Evolutionary conservation across 2,113 vertebrate species (phyloP), one percentile per base, ranked within the genome.

Genomic region (Felis chaus): DNA sequence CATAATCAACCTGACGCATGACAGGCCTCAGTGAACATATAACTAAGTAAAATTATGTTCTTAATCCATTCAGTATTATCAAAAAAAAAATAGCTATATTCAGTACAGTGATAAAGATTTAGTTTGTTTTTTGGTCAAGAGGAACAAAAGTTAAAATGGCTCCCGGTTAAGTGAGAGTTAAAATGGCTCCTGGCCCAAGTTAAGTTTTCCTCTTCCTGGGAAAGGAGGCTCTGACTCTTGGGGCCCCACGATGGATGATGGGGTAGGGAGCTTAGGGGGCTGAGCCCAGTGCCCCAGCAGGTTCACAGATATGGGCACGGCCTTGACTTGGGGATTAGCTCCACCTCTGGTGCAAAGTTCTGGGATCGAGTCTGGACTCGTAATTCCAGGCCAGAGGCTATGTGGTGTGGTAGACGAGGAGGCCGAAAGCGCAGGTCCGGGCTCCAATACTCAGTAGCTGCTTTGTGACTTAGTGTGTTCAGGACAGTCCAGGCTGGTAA

Each of bases 31-130:
- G 53, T 45, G 36, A 97, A 86, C 68, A 14, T 45, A 13, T 41
- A 63, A 83, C 68, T 80, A 80, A 76, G 78, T 78, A 89, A 84
- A 93, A 91, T 74, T 27, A 69, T 45, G 9, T 79, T 73, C n/a
- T 86, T 82, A 83, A 45, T 68, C 39, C 25, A 53, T 36, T 95
- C 39, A 61, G 21, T 84, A 25, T 81, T 80, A 89, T 63, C 14
- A 74, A 84, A 45, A 74, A 84, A 45, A 91, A 89, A 97, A 65
- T 14, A 93, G 25, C 55, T 78, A 2, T 48, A 71, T 82, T 88
- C 10, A 81, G 80, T 69, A 45, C 16, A 76, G 8, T 23, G 25
- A 9, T 79, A 31, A 76, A 83, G 79, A 68, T 48, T 14, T 87
- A 27, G 25, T 48, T 48, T 45, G 41, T 31, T 68, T 76, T 73